These are phyloP conservation scores for Melipona bicolor DNA, from an alignment of 2,888 invertebrate genomes.

Conservation along the genomic window DNA sequence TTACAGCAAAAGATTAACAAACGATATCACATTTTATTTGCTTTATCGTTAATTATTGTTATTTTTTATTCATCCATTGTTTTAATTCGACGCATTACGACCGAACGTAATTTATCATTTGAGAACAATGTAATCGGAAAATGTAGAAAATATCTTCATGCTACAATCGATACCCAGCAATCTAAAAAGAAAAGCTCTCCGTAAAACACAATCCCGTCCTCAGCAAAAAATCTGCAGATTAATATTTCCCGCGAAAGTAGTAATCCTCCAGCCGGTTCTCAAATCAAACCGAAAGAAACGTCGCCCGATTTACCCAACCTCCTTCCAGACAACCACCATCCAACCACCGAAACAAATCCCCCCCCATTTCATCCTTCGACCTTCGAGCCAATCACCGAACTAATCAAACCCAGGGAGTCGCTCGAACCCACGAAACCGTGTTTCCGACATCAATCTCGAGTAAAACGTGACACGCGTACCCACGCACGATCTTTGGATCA, in stretches of 20 bases:
- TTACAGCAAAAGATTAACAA: background rate
- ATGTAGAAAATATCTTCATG: background rate
- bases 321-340: background rate
- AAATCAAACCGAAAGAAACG: background rate
- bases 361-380: background rate
- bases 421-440: background rate
- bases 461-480: slow-evolving; percentile 23
- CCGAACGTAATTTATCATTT: background rate
- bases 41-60: background rate
- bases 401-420: slow-evolving; percentile 35
- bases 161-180: background rate
- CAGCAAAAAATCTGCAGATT: background rate
- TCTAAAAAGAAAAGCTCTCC: background rate
- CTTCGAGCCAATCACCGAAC: slow-evolving; percentile 22
- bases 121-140: background rate
- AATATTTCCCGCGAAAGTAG: background rate
- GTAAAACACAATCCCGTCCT: background rate
- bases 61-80: background rate
- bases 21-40: background rate
- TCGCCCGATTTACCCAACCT: background rate
- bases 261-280: background rate
- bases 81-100: no score
- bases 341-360: slow-evolving; percentile 8
- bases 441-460: slow-evolving; percentile 21
- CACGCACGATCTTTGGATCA: slow-evolving; percentile 2